Evolutionary conservation across 2,797 vertebrate species (phyloP), one percentile per base, ranked within the genome.

Genomic region (Paramormyrops hopkinsi): DNA sequence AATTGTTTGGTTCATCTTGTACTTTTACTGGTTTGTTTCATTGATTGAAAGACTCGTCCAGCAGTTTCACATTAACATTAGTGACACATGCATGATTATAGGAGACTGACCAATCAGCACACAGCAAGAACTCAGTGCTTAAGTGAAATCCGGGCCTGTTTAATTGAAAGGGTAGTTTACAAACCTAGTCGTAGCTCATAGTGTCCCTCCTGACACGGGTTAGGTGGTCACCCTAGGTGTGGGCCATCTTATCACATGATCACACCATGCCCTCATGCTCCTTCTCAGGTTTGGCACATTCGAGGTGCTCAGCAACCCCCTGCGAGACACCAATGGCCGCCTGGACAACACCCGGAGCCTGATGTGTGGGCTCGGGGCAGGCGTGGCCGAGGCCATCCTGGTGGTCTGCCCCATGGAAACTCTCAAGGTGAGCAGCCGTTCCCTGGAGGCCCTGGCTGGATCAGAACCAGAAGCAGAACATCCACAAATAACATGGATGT

Each of bases 341-440:
- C 93, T 97, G 19, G 96, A 97, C 92, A 97, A 96, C 94, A 95
- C 93, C 0, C 90, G 94, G 56, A 97, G 96, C 91, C 94, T 96
- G 73, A 44, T 96, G 90, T 97, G 96, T 44, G 96, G 96, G 50
- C 92, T 96, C 8, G 96, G 95, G 33, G 96, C 96, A 0, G 96
- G 96, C 1, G 92, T 96, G 41, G 91, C 95, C 0, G 96, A 97
- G 89, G 96, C 95, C 7, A 88, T 97, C 22, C 4, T 97, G 9
- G 93, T 97, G 0, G 96, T 97, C 65, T 97, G 97, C 89, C 96
- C 96, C 41, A 96, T 96, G 96, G 96, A 97, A 91, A 97, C 96
- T 0, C 93, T 97, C 0, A 96, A 97, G 95, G 96, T 96, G 22
- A 17, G 95, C 83, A 11, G 76, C 76, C 17, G n/a, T 50, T 48